Conservation (phyloP, 2,797 vertebrate genomes). For the Psittacula echo region DNA sequence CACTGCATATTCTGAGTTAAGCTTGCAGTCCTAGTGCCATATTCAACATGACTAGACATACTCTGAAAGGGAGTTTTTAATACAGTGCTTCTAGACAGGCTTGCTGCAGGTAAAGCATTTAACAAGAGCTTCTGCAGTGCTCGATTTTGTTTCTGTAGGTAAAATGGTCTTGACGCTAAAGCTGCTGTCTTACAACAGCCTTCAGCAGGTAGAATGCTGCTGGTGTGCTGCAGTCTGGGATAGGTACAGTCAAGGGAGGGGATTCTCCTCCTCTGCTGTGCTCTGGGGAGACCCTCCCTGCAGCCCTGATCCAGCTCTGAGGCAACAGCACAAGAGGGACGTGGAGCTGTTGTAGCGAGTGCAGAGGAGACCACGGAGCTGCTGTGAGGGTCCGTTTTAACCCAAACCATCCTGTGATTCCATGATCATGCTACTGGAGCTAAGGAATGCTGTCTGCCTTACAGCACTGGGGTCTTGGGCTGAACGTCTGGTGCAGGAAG, state of each 20-base stretch:
- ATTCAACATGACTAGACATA: rapidly evolving
- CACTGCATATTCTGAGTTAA: neutral
- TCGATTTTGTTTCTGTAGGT: neutral
- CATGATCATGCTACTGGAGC: rapidly evolving
- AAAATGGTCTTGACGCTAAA: neutral
- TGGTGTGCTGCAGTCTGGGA: rapidly evolving
- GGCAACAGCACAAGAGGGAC: neutral
- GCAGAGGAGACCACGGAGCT: neutral
- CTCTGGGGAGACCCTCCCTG: neutral
- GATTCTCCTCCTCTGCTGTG: neutral
- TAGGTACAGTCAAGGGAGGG: neutral
- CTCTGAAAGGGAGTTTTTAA: neutral
- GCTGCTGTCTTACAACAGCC: neutral
- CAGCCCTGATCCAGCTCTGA: neutral
- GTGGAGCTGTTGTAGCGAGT: neutral
- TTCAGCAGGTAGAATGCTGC: neutral
- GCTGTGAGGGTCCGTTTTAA: neutral
- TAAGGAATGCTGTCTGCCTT: neutral
- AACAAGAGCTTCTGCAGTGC: neutral
- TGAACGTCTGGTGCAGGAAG: neutral
- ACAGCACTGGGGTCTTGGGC: neutral
- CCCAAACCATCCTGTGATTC: neutral
- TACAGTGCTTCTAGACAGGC: neutral
- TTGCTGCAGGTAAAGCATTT: neutral
- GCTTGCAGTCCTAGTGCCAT: neutral